Percentiles rank a stretch among this genome's conserved stretches.
These are phyloP conservation scores for Poecilia gillii DNA, from an alignment of 2,797 vertebrate genomes.

Conservation along the genomic window DNA sequence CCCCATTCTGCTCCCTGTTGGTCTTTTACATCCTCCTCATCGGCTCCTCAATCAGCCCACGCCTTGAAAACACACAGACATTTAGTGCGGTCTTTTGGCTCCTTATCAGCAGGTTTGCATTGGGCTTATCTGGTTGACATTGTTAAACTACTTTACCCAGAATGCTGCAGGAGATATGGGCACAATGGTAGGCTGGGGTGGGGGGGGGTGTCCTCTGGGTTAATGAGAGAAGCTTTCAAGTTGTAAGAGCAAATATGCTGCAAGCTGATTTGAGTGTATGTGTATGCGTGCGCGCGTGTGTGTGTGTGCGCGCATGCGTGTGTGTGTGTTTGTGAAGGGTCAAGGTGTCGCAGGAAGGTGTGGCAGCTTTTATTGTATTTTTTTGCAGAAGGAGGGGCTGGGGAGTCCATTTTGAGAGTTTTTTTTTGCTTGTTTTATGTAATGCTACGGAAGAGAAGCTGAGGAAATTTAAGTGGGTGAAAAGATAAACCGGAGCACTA, in stretches of 20 bases:
- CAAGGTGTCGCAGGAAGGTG: constrained; percentile 63
- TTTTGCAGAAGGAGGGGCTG: neutral
- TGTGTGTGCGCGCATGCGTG: constrained; percentile 24
- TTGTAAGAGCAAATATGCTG: constrained; percentile 69
- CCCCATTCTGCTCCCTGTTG: constrained; percentile 48
- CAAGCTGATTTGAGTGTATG: constrained; percentile 44
- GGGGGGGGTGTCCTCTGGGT: constrained; percentile 67
- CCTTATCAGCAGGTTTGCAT: constrained; percentile 79
- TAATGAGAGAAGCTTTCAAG: constrained; percentile 78
- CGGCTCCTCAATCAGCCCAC: constrained; percentile 70
- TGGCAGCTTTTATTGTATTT: constrained; percentile 22
- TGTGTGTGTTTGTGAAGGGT: constrained; percentile 42
- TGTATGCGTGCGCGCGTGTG: no score
- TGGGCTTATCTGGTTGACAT: constrained; percentile 80
- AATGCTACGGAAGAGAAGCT: constrained; percentile 9
- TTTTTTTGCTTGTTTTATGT: constrained; percentile 18
- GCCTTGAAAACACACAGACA: constrained; percentile 77
- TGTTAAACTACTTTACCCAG: constrained; percentile 84
- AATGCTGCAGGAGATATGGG: constrained; percentile 77
- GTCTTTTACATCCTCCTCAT: constrained; percentile 68
- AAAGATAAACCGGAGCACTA: constrained; percentile 6
- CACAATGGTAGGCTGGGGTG: constrained; percentile 68
- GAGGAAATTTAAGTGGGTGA: neutral
- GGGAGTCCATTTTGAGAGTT: constrained; percentile 1
- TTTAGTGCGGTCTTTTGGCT: constrained; percentile 78